Base-by-base conservation (phyloP, 2,888 invertebrate genomes). In the Dione juno region DNA sequence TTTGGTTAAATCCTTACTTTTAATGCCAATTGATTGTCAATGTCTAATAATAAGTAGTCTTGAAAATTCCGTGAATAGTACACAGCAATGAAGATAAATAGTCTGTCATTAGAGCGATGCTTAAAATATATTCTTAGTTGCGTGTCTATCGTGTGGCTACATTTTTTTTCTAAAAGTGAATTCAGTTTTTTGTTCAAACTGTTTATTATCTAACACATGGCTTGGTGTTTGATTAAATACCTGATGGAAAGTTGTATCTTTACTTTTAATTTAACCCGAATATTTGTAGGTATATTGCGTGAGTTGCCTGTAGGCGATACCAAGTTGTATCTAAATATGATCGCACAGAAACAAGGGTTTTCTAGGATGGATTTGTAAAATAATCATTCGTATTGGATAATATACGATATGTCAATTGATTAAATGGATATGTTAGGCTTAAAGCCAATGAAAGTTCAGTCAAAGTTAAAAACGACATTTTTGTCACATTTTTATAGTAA, bases 211-310 rank as follows among this genome's bases (percentile, higher is more conserved):
- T 65, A 69, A 63, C 66, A 70, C 65, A 72, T 72, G 67, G 71
- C 52, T 59, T 70, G 58, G 72, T 73, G 73, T 76, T 77, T 73
- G 73, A 72, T 74, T 76, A 72, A 76, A 76, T 69, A 77, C 74
- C 69, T 67, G 77, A 79, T 79, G 73, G 77, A 81, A 81, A 82
- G 80, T 79, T 77, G 78, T 77, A 67, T 69, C 66, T 48, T 43
- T 59, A 21, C 43, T 52, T 21, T 79, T 82, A 81, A 84, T 84
- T 73, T 78, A 77, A 71, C 77, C 71, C 75, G 78, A 82, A 82
- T 79, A 75, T 73, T 16, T 28, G 59, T 35, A 63, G 71, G 77
- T 77, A 78, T 79, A 80, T 82, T 80, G 82, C 82, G 80, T 84
- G 80, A 77, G 76, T 75, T 69, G 73, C 80, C 82, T 79, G 76